These are phyloP conservation scores for Diloba caeruleocephala DNA, from an alignment of 2,888 invertebrate species.

Conservation along the genomic window DNA sequence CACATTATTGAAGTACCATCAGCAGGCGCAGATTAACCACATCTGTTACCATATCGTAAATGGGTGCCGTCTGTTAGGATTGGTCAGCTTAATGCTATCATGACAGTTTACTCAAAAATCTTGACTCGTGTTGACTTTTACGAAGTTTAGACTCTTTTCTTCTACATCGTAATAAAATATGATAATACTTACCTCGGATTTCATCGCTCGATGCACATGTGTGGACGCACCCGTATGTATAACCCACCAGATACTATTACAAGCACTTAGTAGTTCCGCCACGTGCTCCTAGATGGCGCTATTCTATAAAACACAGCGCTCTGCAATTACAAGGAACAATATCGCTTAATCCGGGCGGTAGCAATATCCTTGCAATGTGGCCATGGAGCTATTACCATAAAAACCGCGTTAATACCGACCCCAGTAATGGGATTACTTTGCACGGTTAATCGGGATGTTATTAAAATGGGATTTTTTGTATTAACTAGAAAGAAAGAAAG, in stretches of 20 bases:
- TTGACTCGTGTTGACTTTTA: no score
- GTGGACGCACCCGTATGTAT: no score
- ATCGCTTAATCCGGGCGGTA: constrained; percentile 23
- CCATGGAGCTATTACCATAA: constrained; percentile 43
- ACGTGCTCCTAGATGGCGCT: constrained; percentile 27
- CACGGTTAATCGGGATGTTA: constrained; percentile 36
- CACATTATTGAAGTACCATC: constrained; percentile 16
- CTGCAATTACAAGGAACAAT: constrained; percentile 23
- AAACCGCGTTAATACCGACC: constrained; percentile 23
- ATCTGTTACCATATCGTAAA: no score
- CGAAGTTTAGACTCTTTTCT: no score
- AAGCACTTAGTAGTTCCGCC: constrained; percentile 9
- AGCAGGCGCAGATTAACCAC: constrained; percentile 6
- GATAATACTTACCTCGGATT: no score
- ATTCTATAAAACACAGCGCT: constrained; percentile 19
- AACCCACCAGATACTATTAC: no score
- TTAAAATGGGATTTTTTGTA: constrained; percentile 1
- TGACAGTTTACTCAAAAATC: no score
- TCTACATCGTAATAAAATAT: no score
- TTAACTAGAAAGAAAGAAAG: no score
- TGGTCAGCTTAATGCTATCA: no score
- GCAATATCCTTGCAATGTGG: constrained; percentile 14
- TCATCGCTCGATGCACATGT: no score
- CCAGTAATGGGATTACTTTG: constrained; percentile 37
- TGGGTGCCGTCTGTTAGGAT: no score